Percentiles rank a stretch among this genome's conserved stretches.
Conservation (phyloP, 2,888 invertebrate genomes). For the Sesia bembeciformis region DNA sequence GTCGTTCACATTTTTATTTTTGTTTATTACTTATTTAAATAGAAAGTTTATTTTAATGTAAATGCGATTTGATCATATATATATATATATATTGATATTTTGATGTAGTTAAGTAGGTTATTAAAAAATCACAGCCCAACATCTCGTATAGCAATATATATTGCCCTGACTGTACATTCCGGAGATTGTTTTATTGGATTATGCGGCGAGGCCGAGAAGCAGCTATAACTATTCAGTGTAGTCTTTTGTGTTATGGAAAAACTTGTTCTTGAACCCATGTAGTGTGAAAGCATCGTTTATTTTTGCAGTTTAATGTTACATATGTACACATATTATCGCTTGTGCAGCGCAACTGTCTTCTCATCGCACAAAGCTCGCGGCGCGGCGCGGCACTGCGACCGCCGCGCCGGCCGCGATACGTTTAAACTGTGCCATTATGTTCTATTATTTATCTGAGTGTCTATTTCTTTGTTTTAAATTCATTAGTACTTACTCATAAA, state of each 20-base stretch:
- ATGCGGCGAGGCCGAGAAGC: conserved; percentile 70
- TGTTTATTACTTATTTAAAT: no score
- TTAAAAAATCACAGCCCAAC: not conserved
- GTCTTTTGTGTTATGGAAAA: conserved; percentile 76
- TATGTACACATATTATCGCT: conserved; percentile 74
- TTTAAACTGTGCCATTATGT: no score
- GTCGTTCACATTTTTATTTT: no score
- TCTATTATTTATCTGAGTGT: no score
- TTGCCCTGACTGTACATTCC: conserved; percentile 60
- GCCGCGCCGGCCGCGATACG: no score
- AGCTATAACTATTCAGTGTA: conserved; percentile 75
- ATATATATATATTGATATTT: no score
- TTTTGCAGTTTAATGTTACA: conserved; percentile 75
- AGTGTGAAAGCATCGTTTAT: conserved; percentile 74
- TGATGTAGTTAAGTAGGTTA: no score
- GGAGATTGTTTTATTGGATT: conserved; percentile 73
- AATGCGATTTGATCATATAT: no score
- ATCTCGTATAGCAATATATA: not conserved
- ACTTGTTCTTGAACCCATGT: conserved; percentile 75
- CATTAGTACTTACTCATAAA: no score
- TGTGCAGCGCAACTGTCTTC: conserved; percentile 52
- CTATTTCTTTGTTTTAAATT: no score
- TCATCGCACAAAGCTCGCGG: conserved; percentile 11
- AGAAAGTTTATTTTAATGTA: no score
- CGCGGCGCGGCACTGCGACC: conserved; percentile 23